These are phyloP conservation scores for Drosophila navojoa DNA, from an alignment of 1,140 invertebrate genomes.

Conservation along the genomic window DNA sequence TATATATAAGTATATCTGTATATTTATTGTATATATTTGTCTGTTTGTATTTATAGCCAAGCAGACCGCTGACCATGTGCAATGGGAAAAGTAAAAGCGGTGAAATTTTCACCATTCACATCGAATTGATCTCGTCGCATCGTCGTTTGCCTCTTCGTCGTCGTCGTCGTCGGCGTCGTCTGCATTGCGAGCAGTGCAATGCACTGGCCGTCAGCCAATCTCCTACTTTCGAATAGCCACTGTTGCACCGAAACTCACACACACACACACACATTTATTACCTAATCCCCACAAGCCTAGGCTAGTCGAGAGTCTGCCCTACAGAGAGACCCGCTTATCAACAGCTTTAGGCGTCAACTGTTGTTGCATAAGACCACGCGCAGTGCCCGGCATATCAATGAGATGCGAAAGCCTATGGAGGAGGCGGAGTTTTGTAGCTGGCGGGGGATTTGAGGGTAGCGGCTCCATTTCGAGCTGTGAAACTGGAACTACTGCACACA, in stretches of 20 bases:
- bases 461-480: not conserved
- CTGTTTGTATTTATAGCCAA: conserved; percentile 25
- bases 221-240: conserved; percentile 63
- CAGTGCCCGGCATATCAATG: conserved; percentile 71
- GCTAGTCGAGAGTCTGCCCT: conserved; percentile 8
- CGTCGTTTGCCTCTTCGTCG: conserved; percentile 36
- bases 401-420: conserved; percentile 30
- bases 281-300: conserved; percentile 44
- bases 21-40: conserved; percentile 6
- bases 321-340: conserved; percentile 19
- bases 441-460: not conserved
- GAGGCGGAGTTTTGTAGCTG: too few relatives aligned
- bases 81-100: conserved; percentile 75
- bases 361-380: conserved; percentile 64
- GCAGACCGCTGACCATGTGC: conserved; percentile 31
- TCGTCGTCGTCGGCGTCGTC: conserved; percentile 24
- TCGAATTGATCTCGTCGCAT: conserved; percentile 67
- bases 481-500: conserved; percentile 17
- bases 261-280: conserved; percentile 49
- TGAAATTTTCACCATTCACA: conserved; percentile 81
- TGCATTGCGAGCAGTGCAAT: conserved; percentile 61
- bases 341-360: conserved; percentile 31
- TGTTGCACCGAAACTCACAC: conserved; percentile 7
- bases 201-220: conserved; percentile 55
- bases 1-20: conserved; percentile 13